phyloP scores from a whole-genome alignment of 2,888 invertebrate genomes.

The Scaptomyza flava region DNA sequence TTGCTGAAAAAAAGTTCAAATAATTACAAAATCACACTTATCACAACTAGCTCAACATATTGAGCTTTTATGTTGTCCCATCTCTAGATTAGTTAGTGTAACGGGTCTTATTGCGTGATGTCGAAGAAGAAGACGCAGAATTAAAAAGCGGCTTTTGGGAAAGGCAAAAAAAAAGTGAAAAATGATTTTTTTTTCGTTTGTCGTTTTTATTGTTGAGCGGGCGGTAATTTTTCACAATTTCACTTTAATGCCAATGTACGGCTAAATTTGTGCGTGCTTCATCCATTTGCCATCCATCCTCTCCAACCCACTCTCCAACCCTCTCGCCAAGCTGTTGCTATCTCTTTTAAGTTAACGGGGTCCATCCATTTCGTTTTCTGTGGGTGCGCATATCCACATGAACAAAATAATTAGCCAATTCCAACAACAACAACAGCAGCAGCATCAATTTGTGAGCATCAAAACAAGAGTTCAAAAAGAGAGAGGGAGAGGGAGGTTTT shows the following conservation, averaged over 20 bases:
- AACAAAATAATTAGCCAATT: constrained; percentile 40
- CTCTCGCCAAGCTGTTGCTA: background rate
- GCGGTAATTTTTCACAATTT: constrained; percentile 59
- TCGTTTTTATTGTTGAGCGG: constrained; percentile 7
- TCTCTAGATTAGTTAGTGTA: constrained; percentile 38
- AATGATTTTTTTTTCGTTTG: constrained; percentile 32
- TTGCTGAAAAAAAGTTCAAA: background rate
- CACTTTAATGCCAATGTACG: constrained; percentile 64
- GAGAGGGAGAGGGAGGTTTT: background rate
- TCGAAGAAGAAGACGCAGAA: constrained; percentile 22
- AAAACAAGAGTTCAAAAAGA: background rate
- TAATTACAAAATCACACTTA: too few species aligned
- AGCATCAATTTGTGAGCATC: constrained; percentile 1
- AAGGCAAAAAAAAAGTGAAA: constrained; percentile 57
- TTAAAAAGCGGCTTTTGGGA: constrained; percentile 43
- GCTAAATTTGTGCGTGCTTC: constrained; percentile 55
- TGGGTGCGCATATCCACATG: constrained; percentile 47
- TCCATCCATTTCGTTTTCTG: constrained; percentile 38
- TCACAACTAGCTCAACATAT: background rate
- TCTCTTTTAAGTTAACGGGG: constrained; percentile 10
- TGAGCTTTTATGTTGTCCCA: constrained; percentile 10
- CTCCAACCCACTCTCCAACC: background rate
- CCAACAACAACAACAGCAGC: constrained; percentile 12
- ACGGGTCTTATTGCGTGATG: constrained; percentile 37
- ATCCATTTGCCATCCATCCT: constrained; percentile 8